Evolutionary conservation across 2,797 vertebrate genomes (phyloP).

Genomic region (Premnoplex brunnescens): DNA sequence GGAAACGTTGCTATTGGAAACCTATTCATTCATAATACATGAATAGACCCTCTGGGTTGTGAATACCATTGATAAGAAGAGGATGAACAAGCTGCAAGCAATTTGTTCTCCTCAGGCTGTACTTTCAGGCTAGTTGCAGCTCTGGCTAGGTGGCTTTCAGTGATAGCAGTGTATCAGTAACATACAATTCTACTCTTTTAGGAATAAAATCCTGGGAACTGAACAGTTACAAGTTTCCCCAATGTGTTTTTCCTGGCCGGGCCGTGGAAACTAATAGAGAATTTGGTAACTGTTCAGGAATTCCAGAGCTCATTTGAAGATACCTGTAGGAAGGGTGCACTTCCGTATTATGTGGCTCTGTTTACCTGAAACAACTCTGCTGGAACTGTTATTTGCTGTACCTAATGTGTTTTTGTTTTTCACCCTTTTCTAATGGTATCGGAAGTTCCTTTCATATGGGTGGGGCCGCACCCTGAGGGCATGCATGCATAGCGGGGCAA

Average conservation of each 20-base stretch:
- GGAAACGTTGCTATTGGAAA: slow-evolving; percentile 76
- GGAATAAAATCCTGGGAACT: slow-evolving; percentile 7
- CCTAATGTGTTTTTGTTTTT: neutral
- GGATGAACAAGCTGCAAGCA: slow-evolving; percentile 30
- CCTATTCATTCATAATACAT: slow-evolving; percentile 76
- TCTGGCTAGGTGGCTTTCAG: slow-evolving; percentile 66
- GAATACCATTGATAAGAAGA: slow-evolving; percentile 60
- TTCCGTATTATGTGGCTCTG: neutral
- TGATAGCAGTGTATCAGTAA: neutral
- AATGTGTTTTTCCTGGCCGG: neutral
- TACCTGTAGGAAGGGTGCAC: neutral
- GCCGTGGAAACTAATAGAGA: neutral
- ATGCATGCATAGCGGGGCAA: neutral
- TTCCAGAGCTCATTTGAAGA: neutral
- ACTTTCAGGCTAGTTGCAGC: slow-evolving; percentile 29
- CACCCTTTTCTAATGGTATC: neutral
- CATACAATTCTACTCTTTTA: neutral
- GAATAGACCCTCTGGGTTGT: slow-evolving; percentile 67
- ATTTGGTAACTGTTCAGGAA: neutral
- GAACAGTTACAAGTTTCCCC: neutral
- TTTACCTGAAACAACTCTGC: neutral
- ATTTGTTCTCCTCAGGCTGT: slow-evolving; percentile 52
- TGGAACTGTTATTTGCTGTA: neutral
- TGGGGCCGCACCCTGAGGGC: slow-evolving; percentile 36
- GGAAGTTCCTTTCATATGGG: slow-evolving; percentile 36